Evolutionary conservation across 2,797 vertebrate species (phyloP).

Genomic region (Amazona ochrocephala): DNA sequence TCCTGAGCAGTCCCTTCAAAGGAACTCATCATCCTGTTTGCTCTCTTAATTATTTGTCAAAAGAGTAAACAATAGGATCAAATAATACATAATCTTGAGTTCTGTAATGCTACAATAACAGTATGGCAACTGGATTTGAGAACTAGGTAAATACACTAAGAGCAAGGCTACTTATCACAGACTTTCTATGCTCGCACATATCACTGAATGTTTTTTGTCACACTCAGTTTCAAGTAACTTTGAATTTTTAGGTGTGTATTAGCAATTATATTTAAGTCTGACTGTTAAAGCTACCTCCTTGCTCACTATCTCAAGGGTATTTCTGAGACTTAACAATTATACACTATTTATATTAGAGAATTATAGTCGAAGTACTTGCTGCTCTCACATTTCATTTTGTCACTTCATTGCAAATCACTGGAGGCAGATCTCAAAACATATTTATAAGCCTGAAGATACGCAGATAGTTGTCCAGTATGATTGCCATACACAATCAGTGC

Average conservation of each 20-base stretch:
- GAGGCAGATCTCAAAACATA: background rate
- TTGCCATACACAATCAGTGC: background rate
- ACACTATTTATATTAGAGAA: background rate
- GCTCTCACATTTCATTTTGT: background rate
- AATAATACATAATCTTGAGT: background rate
- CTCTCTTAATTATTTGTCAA: background rate
- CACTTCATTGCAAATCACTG: background rate
- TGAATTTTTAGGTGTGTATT: background rate
- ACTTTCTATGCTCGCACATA: background rate
- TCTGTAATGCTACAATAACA: background rate
- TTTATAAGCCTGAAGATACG: background rate
- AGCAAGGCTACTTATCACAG: background rate
- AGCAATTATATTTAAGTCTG: background rate
- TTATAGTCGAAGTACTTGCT: background rate
- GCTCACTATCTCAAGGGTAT: background rate
- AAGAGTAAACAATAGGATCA: background rate
- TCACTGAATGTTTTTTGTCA: background rate
- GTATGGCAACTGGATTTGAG: background rate
- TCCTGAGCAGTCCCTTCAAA: background rate
- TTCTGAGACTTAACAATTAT: background rate
- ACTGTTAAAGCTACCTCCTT: background rate
- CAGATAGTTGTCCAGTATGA: background rate
- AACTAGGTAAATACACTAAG: background rate
- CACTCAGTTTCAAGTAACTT: slow-evolving; percentile 11
- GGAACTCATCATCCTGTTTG: background rate